phyloP scores from a whole-genome alignment of 2,888 invertebrate species.

The Atethmia centrago region DNA sequence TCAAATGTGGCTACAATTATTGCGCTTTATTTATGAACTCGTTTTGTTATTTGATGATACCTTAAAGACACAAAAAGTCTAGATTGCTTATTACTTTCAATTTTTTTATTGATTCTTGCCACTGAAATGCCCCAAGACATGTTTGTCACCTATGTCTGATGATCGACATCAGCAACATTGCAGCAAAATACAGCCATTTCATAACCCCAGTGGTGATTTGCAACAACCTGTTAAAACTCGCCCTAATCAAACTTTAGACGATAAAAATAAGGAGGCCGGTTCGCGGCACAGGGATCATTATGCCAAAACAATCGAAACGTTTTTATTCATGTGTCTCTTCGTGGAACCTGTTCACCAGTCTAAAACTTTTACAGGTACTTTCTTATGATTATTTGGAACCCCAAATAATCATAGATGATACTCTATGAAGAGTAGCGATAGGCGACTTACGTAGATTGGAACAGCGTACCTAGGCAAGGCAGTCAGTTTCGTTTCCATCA shows the following conservation, averaged over 20 bases:
- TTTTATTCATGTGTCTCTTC: slow-evolving; percentile 28
- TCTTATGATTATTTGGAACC: slow-evolving; percentile 9
- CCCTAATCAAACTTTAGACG: slow-evolving; percentile 28
- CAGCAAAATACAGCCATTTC: neutral
- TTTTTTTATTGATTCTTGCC: no score
- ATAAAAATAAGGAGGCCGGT: slow-evolving; percentile 43
- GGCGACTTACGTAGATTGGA: no score
- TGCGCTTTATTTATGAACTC: no score
- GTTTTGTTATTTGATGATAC: no score
- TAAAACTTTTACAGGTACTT: slow-evolving; percentile 7
- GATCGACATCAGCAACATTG: neutral
- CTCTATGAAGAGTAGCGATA: no score
- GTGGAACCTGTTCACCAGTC: slow-evolving; percentile 11
- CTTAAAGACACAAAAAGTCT: no score
- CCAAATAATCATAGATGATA: no score
- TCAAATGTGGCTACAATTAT: no score
- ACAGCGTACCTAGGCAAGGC: no score
- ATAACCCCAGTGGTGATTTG: slow-evolving; percentile 11
- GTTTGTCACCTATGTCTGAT: neutral
- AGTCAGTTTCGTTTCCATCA: neutral
- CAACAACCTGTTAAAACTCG: slow-evolving; percentile 19
- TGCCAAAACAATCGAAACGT: slow-evolving; percentile 33
- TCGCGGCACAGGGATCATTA: neutral
- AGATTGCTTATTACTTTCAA: no score
- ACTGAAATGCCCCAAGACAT: no score